Evolutionary conservation across 2,888 invertebrate genomes (phyloP).

Genomic region (Machimus rusticus): DNA sequence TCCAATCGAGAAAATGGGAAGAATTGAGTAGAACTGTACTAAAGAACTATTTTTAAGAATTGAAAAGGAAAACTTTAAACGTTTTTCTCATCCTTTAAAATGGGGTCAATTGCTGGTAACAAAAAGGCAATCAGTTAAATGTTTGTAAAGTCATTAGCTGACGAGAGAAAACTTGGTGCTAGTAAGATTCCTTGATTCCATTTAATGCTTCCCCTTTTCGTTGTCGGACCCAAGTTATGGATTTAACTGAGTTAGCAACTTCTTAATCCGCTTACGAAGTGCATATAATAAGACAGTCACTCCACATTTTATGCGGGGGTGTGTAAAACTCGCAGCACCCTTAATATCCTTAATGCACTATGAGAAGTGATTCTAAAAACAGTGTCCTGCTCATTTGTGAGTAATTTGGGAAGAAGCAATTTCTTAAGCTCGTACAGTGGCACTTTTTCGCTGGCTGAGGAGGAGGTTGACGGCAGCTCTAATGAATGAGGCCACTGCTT

Average conservation of each 20-base stretch:
- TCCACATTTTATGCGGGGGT: not conserved
- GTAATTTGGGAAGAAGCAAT: not conserved
- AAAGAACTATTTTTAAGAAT: not conserved
- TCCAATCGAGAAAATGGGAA: not conserved
- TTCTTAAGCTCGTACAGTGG: not conserved
- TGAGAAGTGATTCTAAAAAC: not conserved
- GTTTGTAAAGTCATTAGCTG: not conserved
- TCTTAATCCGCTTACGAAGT: not conserved
- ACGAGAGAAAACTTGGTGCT: not conserved
- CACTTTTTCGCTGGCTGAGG: not conserved
- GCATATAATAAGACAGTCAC: not conserved
- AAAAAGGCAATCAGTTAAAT: not conserved
- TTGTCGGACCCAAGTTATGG: not conserved
- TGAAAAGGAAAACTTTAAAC: not conserved
- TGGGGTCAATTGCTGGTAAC: not conserved
- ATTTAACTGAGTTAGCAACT: not conserved
- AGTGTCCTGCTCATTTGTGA: not conserved
- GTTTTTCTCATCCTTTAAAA: not conserved
- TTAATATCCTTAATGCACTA: constrained; percentile 1
- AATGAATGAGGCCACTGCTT: constrained; percentile 10
- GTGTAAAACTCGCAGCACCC: not conserved
- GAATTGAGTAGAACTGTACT: not conserved
- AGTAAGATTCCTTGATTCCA: not conserved
- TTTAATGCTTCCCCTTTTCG: not conserved
- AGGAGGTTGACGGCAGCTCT: not conserved